Conservation (phyloP, 2,113 vertebrate species). For the Mesocricetus auratus region DNA sequence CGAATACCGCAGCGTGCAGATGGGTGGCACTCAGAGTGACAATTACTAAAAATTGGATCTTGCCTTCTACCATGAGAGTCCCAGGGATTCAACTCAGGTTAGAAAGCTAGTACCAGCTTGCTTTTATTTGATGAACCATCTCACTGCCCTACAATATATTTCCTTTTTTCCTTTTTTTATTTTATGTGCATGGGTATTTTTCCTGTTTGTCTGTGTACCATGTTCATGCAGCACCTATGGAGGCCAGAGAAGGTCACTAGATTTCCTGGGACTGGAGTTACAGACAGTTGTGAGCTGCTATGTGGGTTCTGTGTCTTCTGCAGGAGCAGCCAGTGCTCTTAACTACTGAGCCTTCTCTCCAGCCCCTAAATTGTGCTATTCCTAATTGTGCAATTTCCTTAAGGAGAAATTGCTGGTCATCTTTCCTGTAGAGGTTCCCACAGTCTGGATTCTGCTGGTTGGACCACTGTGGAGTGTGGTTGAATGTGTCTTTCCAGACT, state of each 20-base stretch:
- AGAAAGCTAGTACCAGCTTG: not conserved
- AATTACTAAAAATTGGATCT: not conserved
- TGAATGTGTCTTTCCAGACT: not conserved
- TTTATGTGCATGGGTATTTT: not conserved
- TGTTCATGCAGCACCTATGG: not conserved
- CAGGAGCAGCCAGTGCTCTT: not conserved
- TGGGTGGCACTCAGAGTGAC: not conserved
- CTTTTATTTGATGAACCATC: not conserved
- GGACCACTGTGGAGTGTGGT: fast-evolving
- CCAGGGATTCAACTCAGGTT: not conserved
- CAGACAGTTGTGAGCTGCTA: not conserved
- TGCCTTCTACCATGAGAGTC: not conserved
- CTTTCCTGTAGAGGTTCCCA: not conserved
- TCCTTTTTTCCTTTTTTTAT: not conserved
- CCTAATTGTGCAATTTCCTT: too few species aligned
- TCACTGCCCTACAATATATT: not conserved
- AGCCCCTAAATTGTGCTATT: not conserved
- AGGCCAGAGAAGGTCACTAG: not conserved
- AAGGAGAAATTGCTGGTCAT: not conserved
- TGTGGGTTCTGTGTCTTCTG: not conserved
- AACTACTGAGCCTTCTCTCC: not conserved
- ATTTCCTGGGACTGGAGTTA: not conserved
- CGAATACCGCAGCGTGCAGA: fast-evolving
- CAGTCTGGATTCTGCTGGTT: not conserved
- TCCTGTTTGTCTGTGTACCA: too few species aligned